A percentile compares a stretch with the other conserved stretches of the same genome.
Conservation (phyloP, 1,140 invertebrate genomes). For the Drosophila novamexicana region DNA sequence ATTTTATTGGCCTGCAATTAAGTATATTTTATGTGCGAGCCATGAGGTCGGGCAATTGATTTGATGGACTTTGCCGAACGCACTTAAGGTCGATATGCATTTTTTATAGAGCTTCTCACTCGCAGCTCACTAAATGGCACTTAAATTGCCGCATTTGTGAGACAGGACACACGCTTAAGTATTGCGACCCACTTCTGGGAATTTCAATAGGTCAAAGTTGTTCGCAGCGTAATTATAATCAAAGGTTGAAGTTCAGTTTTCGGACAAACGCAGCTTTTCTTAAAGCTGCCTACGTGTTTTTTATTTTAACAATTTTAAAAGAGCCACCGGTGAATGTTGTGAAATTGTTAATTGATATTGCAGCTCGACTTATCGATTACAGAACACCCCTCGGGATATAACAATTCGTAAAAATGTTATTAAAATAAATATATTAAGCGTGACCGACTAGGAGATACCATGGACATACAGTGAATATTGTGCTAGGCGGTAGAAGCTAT, state of each 20-base stretch:
- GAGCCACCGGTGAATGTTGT: not conserved
- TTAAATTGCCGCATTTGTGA: constrained; percentile 2
- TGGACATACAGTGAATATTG: not conserved
- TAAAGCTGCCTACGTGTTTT: not conserved
- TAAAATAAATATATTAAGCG: not conserved
- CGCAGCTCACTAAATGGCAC: constrained; percentile 3
- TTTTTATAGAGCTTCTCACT: constrained; percentile 23
- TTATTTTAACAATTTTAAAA: not conserved
- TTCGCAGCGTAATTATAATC: constrained; percentile 2
- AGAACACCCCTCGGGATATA: not conserved
- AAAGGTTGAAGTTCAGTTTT: constrained; percentile 1
- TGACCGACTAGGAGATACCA: not conserved
- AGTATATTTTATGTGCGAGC: constrained; percentile 6
- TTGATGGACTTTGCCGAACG: too few species aligned
- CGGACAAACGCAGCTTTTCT: not conserved
- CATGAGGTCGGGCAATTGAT: too few species aligned
- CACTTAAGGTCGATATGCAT: constrained; percentile 7
- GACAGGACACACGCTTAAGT: not conserved
- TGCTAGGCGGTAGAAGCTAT: too few species aligned
- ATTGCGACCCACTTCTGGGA: constrained; percentile 11
- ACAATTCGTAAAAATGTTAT: not conserved
- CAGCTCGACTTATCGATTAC: not conserved
- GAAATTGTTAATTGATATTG: constrained; percentile 6
- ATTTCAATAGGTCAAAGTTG: constrained; percentile 31
- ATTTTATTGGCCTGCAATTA: constrained; percentile 17